Base-by-base conservation (phyloP, 2,888 invertebrate species). In the Agriotes lineatus region DNA sequence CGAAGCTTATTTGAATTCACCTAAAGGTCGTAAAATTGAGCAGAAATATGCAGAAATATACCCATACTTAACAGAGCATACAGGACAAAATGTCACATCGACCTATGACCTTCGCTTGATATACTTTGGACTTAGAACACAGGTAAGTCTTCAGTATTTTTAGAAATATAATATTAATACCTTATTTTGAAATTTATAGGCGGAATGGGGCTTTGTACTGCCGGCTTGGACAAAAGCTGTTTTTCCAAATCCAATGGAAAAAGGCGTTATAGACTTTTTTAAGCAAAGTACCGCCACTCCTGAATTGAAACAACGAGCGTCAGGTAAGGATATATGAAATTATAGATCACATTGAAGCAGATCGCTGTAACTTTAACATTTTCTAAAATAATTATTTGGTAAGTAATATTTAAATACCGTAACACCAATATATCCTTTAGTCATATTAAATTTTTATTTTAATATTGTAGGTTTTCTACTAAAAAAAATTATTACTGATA, bases 211-310 rank as follows among this genome's bases (percentile, higher is more conserved):
- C 66, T 69, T 84, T 20, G 70, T 78, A 1, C 72, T 86, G 6
- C 86, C 86, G 0, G 72, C 77, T 18, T 86, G 86, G 86, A 78
- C 84, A 0, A 69, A 73, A 4, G 70, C 75, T 2, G 78, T 85
- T 10, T 82, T 75, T 70, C 80, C 81, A 12, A 58, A 78, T 60
- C 78, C 84, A 14, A 75, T 82, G 1, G 77, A 82, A 2, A 79
- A 78, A 10, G 78, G 81, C 9, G 77, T 82, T 0, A 73, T 79
- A 22, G 76, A 83, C 12, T 80, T 84, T 60, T 85, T 84, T 63
- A 76, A 83, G 35, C 72, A 84, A 5, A 81, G 82, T 45, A 83
- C 79, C 74, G 80, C 78, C 39, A 84, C 79, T 67, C 72, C 74
- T 1, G 16, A 74, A 44, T 75, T 83, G 69, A 83, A 77, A 70